Conservation (phyloP, 2,797 vertebrate species). For the Pangasius krempfi region DNA sequence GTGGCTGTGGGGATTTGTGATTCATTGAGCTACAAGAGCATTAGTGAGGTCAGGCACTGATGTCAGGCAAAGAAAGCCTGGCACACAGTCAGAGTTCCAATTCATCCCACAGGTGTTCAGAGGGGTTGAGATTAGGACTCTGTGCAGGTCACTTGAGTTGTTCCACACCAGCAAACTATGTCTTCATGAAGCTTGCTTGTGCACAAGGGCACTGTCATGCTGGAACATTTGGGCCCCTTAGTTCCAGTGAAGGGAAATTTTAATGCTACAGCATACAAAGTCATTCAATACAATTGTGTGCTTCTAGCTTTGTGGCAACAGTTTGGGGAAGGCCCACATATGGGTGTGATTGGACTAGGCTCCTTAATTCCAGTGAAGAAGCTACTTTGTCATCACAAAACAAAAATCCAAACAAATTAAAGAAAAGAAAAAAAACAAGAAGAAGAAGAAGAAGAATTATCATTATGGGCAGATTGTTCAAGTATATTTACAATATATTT, state of each 20-base stretch:
- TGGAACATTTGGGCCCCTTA: neutral
- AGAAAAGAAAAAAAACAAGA: neutral
- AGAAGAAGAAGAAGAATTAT: neutral
- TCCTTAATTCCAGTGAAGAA: neutral
- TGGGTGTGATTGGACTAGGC: neutral
- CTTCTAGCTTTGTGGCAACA: too few relatives aligned
- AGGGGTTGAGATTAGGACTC: neutral
- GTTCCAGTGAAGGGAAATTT: too few relatives aligned
- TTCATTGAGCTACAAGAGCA: neutral
- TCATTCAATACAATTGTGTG: too few relatives aligned
- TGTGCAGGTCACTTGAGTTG: neutral
- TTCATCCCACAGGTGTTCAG: neutral
- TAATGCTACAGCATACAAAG: too few relatives aligned
- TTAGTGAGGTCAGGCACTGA: neutral
- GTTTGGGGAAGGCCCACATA: too few relatives aligned
- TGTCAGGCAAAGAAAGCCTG: too few relatives aligned
- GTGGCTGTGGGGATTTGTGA: neutral
- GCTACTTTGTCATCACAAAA: neutral
- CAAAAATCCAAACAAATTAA: neutral
- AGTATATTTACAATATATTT: neutral
- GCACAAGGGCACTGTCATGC: neutral
- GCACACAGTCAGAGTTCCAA: neutral
- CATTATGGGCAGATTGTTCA: neutral
- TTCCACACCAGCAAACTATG: neutral
- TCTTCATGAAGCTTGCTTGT: constrained; percentile 3